Conservation (phyloP, 1,140 invertebrate genomes). For the Pseudomyrmex sp. region DNA sequence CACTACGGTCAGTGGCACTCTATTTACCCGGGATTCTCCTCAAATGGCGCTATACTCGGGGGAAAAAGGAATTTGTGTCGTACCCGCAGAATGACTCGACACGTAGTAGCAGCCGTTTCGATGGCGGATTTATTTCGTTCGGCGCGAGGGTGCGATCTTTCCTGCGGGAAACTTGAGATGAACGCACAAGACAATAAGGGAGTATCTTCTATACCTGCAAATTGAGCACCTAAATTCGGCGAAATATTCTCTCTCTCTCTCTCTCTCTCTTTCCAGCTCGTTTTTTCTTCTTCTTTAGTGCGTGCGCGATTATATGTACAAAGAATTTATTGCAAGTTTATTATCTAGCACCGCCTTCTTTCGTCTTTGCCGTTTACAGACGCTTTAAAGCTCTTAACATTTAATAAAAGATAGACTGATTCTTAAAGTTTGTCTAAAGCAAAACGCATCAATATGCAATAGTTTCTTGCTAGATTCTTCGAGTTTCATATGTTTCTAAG, state of each 20-base stretch:
- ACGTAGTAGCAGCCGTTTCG: slow-evolving; percentile 40
- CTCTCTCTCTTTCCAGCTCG: too few relatives aligned
- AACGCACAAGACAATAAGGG: slow-evolving; percentile 37
- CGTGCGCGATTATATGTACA: not conserved
- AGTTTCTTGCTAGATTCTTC: too few relatives aligned
- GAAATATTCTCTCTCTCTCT: not conserved
- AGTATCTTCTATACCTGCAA: slow-evolving; percentile 29
- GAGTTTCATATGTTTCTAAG: too few relatives aligned
- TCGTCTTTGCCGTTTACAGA: not conserved
- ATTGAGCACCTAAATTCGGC: slow-evolving; percentile 42
- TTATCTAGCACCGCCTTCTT: too few relatives aligned
- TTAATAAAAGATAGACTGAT: too few relatives aligned
- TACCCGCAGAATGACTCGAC: slow-evolving; percentile 35
- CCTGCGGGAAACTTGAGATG: slow-evolving; percentile 23
- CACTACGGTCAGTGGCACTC: slow-evolving; percentile 36
- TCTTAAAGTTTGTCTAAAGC: too few relatives aligned
- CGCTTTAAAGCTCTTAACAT: not conserved
- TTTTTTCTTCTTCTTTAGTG: not conserved
- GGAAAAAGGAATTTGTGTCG: slow-evolving; percentile 47
- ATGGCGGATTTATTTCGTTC: slow-evolving; percentile 51
- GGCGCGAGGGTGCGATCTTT: slow-evolving; percentile 24
- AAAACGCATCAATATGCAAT: too few relatives aligned
- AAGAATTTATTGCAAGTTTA: not conserved
- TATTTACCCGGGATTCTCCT: slow-evolving; percentile 51
- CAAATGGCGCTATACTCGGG: slow-evolving; percentile 35